Evolutionary conservation across 2,797 vertebrate genomes (phyloP).

Genomic region (Margarornis squamiger): DNA sequence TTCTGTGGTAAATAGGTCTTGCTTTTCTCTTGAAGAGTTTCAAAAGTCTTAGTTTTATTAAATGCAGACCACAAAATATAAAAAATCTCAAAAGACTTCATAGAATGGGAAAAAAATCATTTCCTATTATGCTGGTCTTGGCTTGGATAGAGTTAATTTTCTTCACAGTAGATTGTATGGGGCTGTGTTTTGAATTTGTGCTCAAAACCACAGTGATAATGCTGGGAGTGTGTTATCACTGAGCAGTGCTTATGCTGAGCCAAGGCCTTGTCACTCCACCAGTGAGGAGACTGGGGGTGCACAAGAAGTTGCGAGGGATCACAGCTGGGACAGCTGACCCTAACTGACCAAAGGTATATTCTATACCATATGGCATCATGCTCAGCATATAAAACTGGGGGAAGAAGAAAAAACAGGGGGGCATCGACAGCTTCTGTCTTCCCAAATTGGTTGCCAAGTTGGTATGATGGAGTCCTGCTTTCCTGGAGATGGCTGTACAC

Average conservation of each 20-base stretch:
- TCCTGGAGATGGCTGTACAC: neutral
- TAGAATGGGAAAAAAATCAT: neutral
- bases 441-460: neutral
- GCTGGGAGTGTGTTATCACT: neutral
- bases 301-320: neutral
- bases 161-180: neutral
- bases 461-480: neutral
- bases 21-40: neutral
- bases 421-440: neutral
- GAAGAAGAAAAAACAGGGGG: neutral
- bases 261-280: neutral
- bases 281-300: neutral
- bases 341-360: neutral
- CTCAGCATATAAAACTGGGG: accelerated
- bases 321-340: neutral
- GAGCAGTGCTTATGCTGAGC: neutral
- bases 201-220: neutral
- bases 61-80: neutral
- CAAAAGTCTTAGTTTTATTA: neutral
- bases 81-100: neutral
- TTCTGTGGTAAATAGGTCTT: neutral
- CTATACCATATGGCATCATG: accelerated
- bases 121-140: neutral
- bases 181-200: neutral
- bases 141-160: neutral